Base-by-base conservation (phyloP, 2,888 invertebrate species). In the Siphlonurus alternatus region DNA sequence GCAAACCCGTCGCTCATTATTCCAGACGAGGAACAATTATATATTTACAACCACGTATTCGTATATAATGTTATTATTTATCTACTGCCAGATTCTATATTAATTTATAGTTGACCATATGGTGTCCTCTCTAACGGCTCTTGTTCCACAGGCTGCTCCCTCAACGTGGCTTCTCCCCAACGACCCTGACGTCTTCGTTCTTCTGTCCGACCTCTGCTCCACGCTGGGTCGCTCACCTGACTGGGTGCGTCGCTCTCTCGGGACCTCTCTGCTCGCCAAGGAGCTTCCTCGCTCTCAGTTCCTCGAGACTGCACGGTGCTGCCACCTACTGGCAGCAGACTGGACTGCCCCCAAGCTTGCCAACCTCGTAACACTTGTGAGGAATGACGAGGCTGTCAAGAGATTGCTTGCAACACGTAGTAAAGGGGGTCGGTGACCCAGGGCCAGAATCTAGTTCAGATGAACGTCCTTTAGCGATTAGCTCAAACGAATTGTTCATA, bases 251-350 rank as follows among this genome's bases (percentile, higher is more conserved):
- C 69, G 68, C 63, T 69, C 67, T 66, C 66, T 69, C 56, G 68
- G 69, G 65, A 71, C 71, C 70, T 67, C 70, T 64, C 70, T 71
- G 63, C 69, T 71, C 20, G 67, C 70, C 61, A 69, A 70, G 66
- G 90, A 90, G 75, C 80, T 90, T 67, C 86, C 88, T 72, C 86
- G 88, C 70, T 82, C 85, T 59, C 90, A 90, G 72, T 91, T 91
- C 74, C 76, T 89, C 66, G 88, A 90, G 72, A 83, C 87, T 69
- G 88, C 89, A 19, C 86, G 85, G 69, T 89, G 89, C 72, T 85
- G 89, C 72, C 89, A 89, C 73, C 79, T 90, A 63, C 76, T 89
- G 66, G 84, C 87, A 71, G 86, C 56, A n/a, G 22, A 56, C n/a
- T 56, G 56, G 56, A 56, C 7, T n/a, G n/a, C n/a, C 5, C 56